These are phyloP conservation scores for Hymenopus coronatus DNA, from an alignment of 2,888 invertebrate genomes.

Conservation along the genomic window DNA sequence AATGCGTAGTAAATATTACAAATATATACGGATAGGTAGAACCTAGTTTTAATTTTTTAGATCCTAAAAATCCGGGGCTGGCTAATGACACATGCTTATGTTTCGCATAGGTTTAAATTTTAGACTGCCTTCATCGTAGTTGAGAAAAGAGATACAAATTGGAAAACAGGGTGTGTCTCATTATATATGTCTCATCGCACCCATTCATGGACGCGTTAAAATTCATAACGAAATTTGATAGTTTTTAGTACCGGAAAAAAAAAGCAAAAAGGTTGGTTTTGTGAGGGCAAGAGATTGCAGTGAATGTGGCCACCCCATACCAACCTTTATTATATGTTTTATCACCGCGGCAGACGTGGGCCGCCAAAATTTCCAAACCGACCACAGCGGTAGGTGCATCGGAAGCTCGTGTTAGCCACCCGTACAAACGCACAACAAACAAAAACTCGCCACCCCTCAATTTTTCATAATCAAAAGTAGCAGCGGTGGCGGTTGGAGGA, in stretches of 20 bases:
- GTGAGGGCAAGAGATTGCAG: neutral
- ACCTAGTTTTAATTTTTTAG: too few relatives aligned
- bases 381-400: conserved; percentile 14
- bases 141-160: neutral
- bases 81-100: too few relatives aligned
- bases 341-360: neutral
- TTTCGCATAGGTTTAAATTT: too few relatives aligned
- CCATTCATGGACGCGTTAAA: neutral
- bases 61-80: too few relatives aligned
- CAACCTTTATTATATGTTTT: conserved; percentile 13
- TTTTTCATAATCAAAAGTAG: conserved; percentile 20
- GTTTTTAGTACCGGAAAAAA: conserved; percentile 1
- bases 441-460: conserved; percentile 10
- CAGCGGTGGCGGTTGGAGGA: neutral
- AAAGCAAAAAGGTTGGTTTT: neutral
- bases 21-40: too few relatives aligned
- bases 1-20: too few relatives aligned
- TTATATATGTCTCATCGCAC: neutral
- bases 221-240: neutral
- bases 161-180: neutral
- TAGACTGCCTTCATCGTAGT: too few relatives aligned
- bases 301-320: neutral
- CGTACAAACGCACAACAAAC: neutral
- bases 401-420: neutral
- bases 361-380: neutral